A percentile compares a stretch with the other conserved stretches of the same genome.
Conservation (phyloP, 2,113 vertebrate species). For the Trochalopteron elliotii region DNA sequence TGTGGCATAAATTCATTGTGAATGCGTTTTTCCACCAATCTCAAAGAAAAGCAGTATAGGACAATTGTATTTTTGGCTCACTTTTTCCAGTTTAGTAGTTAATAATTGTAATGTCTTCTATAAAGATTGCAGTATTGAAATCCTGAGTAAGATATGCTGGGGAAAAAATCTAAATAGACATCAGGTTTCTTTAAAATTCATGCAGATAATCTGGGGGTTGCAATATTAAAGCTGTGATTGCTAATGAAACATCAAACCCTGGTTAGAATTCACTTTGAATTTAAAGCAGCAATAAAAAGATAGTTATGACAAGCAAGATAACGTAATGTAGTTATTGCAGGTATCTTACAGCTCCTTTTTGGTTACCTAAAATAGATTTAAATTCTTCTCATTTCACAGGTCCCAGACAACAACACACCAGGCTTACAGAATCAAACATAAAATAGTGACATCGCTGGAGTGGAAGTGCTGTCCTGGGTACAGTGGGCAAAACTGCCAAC, state of each 20-base stretch:
- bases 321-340: not conserved
- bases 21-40: not conserved
- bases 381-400: constrained; percentile 46
- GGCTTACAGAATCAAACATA: constrained; percentile 77
- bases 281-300: not conserved
- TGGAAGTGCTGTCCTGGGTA: constrained; percentile 84
- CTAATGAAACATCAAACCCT: not conserved
- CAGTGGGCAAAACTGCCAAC: constrained; percentile 70
- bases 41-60: not conserved
- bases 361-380: not conserved
- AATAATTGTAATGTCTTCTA: not conserved
- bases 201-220: not conserved
- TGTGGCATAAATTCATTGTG: not conserved
- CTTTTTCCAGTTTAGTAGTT: not conserved
- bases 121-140: not conserved
- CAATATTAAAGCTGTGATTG: not conserved
- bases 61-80: not conserved
- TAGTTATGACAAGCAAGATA: not conserved
- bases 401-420: constrained; percentile 61
- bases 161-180: not conserved
- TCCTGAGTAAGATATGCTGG: not conserved
- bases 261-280: not conserved
- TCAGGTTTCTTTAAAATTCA: not conserved
- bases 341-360: not conserved
- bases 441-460: constrained; percentile 77